These are phyloP conservation scores for Trachythela sp. DNA, from an alignment of 64 coral and sea anemone species.

Conservation along the genomic window DNA sequence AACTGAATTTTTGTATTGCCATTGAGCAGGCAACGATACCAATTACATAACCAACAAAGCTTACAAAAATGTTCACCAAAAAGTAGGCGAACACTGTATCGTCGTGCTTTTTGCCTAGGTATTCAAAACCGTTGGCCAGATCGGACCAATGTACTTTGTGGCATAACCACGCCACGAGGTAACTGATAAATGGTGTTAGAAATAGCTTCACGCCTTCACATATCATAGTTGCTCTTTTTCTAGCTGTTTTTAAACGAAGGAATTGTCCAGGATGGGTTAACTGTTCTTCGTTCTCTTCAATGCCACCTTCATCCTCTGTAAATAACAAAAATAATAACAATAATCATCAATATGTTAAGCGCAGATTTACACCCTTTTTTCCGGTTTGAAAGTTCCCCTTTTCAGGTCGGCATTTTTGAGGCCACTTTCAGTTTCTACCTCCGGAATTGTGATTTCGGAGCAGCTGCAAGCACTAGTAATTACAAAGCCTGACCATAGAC, in stretches of 20 bases:
- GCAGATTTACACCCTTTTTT: too few relatives aligned
- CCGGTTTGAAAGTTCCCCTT: too few relatives aligned
- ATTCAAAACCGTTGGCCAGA: slow-evolving; percentile 21
- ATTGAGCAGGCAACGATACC: slow-evolving; percentile 60
- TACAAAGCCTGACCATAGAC: too few relatives aligned
- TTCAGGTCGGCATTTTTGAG: too few relatives aligned
- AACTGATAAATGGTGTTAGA: slow-evolving; percentile 48
- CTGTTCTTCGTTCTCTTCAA: neutral
- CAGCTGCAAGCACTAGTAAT: too few relatives aligned
- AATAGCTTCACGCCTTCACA: slow-evolving; percentile 42
- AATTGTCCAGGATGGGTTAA: neutral
- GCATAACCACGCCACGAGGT: slow-evolving; percentile 11
- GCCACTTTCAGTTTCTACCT: too few relatives aligned
- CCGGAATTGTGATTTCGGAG: too few relatives aligned
- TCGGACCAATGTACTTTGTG: neutral
- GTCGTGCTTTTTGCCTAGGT: neutral
- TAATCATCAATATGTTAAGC: too few relatives aligned
- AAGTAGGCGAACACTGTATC: slow-evolving; percentile 31
- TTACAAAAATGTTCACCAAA: slow-evolving; percentile 50
- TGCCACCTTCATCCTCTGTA: neutral
- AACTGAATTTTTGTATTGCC: slow-evolving; percentile 50
- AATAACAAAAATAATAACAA: too few relatives aligned
- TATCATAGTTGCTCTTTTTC: slow-evolving; percentile 57
- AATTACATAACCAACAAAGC: slow-evolving; percentile 55
- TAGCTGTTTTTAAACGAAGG: slow-evolving; percentile 9